Conservation (phyloP, 2,113 vertebrate species). For the Elachura formosa region DNA sequence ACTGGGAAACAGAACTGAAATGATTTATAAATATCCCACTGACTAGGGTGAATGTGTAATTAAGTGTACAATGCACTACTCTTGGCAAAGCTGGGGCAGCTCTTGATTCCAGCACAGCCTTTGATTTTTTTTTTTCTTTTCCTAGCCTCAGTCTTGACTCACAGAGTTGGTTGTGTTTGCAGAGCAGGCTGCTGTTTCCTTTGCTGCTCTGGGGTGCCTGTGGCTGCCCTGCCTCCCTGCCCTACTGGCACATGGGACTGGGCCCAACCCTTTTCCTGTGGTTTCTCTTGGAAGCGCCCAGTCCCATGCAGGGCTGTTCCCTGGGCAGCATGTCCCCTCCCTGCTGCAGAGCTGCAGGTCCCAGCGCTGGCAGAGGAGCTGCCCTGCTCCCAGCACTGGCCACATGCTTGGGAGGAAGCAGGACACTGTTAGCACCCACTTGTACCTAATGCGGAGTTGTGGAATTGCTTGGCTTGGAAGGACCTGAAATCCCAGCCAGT, state of each 20-base stretch:
- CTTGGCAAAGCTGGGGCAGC: constrained; percentile 13
- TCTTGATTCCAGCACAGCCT: not conserved
- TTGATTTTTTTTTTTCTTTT: not conserved
- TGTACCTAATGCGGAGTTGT: not conserved
- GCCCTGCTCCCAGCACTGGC: not conserved
- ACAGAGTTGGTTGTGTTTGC: not conserved
- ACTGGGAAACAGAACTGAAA: constrained; percentile 12
- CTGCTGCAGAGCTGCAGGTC: not conserved
- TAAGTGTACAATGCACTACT: not conserved
- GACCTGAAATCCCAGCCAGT: not conserved
- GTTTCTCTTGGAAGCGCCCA: not conserved
- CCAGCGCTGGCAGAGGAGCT: not conserved
- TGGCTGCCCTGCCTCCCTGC: not conserved
- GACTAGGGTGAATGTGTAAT: constrained; percentile 10
- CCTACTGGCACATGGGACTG: not conserved
- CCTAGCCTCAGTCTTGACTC: not conserved
- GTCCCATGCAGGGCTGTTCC: not conserved
- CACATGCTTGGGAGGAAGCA: not conserved
- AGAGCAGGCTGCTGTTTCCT: not conserved
- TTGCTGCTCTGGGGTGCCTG: not conserved
- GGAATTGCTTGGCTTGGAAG: not conserved
- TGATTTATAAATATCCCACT: constrained; percentile 35
- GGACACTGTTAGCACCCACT: too few species aligned
- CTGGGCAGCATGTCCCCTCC: not conserved
- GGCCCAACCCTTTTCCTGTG: not conserved